Evolutionary conservation across 1,140 invertebrate genomes (phyloP), one percentile per base, ranked within the genome.

Genomic region (Cyphomyrmex costatus): DNA sequence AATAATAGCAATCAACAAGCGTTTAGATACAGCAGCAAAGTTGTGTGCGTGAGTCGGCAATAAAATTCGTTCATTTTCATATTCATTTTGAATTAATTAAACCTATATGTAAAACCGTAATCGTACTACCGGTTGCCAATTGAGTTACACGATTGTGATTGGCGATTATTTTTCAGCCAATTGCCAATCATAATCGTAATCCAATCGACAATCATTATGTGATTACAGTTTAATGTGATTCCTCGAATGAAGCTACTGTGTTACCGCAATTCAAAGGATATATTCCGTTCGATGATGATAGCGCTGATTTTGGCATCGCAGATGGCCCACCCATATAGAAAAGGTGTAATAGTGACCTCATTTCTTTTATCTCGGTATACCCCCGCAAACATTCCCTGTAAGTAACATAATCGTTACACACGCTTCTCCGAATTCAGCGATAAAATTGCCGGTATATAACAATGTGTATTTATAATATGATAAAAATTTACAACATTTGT

Each of bases 231-330:
- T 42, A 12, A 65, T 7, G 5, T 24, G 14, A 33, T 65, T 78
- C 10, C 42, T 46, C 12, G 42, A 56, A 21, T 6, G 14, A 0
- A 49, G 30, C 46, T 49, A 71, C 83, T 46, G 53, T 60, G 51
- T 74, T 27, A 66, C 27, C 33, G 27, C n/a, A 60, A 36, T 74
- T 36, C n/a, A 61, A 70, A 76, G 71, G 61, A 65, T 56, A 49
- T 51, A 51, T 84, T 71, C 61, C 70, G 63, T 76, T 84, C 86
- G 78, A 87, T 77, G 84, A 87, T 70, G 85, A 87, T 84, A 77
- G 65, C 49, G 68, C 19, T 53, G 21, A 86, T 88, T 88, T 88
- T 53, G 16, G 19, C 7, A 82, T 63, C 77, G 21, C 61, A 71
- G 73, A 84, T 63, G 46, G 16, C n/a, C 12, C n/a, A 61, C n/a